A percentile compares a stretch with the other conserved stretches of the same genome.
phyloP scores from a whole-genome alignment of 2,113 vertebrate species.

The Cryptotis parvus region DNA sequence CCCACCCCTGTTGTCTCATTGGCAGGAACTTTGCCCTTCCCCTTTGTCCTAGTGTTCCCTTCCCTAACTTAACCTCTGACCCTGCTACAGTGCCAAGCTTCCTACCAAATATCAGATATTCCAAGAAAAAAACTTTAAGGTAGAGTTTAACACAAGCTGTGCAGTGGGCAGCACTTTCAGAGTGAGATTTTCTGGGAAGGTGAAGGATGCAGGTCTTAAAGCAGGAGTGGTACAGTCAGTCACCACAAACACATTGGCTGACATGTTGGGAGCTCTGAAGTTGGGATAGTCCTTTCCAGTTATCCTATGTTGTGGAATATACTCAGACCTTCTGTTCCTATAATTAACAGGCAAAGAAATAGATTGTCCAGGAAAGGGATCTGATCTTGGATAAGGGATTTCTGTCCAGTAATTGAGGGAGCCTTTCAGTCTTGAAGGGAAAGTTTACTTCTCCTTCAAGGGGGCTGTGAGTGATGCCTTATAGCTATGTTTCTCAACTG shows the following conservation, averaged over 20 bases:
- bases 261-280: not conserved
- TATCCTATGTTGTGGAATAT: too few relatives aligned
- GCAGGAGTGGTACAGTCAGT: too few relatives aligned
- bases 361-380: not conserved
- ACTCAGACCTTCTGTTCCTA: accelerated
- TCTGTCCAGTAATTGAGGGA: not conserved
- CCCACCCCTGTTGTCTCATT: too few relatives aligned
- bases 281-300: not conserved
- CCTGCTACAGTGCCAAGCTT: too few relatives aligned
- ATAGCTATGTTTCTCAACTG: too few relatives aligned
- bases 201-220: not conserved
- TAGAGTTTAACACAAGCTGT: not conserved
- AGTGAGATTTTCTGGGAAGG: not conserved
- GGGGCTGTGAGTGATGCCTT: not conserved
- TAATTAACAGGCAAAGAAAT: too few relatives aligned
- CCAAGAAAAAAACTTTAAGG: too few relatives aligned
- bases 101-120: too few relatives aligned
- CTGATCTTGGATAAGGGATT: not conserved
- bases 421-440: not conserved
- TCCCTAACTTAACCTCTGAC: too few relatives aligned
- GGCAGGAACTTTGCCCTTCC: too few relatives aligned
- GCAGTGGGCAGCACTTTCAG: not conserved
- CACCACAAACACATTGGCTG: not conserved
- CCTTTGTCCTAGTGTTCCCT: too few relatives aligned
- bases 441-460: too few relatives aligned